These are phyloP conservation scores for Charina bottae DNA, from an alignment of 2,113 vertebrate species.

Conservation along the genomic window DNA sequence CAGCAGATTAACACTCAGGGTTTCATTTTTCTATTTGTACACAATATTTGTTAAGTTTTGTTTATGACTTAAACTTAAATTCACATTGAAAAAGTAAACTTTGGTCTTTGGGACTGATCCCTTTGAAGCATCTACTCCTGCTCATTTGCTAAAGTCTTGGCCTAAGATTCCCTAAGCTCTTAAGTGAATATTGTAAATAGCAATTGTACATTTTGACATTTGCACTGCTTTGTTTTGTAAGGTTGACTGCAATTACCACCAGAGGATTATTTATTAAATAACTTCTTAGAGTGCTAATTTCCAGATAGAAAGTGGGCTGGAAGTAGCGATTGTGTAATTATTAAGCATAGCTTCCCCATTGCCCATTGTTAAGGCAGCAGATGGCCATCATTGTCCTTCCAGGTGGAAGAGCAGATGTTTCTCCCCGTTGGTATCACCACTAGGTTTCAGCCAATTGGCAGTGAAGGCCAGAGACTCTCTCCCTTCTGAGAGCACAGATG, in stretches of 20 bases:
- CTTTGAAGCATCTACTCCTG: not conserved
- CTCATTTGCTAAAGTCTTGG: not conserved
- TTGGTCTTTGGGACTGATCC: no score
- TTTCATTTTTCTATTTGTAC: not conserved
- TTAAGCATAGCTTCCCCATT: constrained; percentile 42
- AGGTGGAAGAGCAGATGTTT: constrained; percentile 62
- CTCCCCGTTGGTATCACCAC: not conserved
- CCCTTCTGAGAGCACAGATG: constrained; percentile 46
- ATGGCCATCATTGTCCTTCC: constrained; percentile 24
- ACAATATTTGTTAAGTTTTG: not conserved
- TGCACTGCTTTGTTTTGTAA: constrained; percentile 4
- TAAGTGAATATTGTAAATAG: not conserved
- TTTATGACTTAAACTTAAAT: not conserved
- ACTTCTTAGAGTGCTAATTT: constrained; percentile 51
- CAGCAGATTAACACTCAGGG: not conserved
- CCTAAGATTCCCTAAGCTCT: not conserved
- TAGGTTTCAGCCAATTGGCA: constrained; percentile 58
- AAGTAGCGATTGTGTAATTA: constrained; percentile 51
- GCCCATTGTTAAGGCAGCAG: constrained; percentile 43
- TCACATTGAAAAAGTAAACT: not conserved
- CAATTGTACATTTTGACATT: not conserved
- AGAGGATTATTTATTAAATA: not conserved
- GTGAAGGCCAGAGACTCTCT: not conserved
- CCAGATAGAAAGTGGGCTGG: constrained; percentile 51
- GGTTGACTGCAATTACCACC: not conserved